These are phyloP conservation scores for Hafferia zeledoni DNA, from an alignment of 2,797 vertebrate species.

Conservation along the genomic window DNA sequence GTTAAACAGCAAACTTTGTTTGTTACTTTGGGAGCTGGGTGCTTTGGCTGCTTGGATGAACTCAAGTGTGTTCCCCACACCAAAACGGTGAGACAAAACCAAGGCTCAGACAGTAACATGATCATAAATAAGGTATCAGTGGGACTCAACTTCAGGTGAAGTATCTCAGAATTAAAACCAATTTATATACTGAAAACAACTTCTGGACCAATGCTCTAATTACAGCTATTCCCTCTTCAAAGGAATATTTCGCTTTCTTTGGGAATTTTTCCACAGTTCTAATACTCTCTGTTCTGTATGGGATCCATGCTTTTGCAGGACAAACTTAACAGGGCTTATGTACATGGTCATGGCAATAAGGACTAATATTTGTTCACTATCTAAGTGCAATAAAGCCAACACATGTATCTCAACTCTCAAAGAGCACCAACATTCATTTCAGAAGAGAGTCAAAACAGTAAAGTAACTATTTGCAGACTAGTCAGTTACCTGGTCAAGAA, in stretches of 20 bases:
- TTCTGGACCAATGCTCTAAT: background rate
- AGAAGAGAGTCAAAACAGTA: background rate
- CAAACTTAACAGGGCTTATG: background rate
- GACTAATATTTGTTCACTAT: background rate
- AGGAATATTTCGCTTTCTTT: background rate
- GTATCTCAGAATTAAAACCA: background rate
- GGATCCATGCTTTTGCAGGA: background rate
- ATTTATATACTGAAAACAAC: background rate
- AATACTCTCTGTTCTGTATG: background rate
- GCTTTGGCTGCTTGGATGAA: background rate
- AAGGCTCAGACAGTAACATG: background rate
- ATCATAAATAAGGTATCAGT: background rate
- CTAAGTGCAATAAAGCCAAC: background rate
- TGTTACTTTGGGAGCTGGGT: background rate
- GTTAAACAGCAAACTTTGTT: background rate
- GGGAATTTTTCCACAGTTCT: background rate
- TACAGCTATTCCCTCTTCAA: background rate
- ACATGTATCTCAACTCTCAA: background rate
- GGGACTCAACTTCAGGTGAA: background rate
- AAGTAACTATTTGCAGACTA: background rate
- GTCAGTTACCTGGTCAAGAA: constrained; percentile 92
- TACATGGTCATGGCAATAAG: background rate
- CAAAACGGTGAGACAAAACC: background rate
- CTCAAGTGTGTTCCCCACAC: background rate
- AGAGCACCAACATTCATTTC: background rate